Percentiles rank a stretch among this genome's conserved stretches.
Conservation (phyloP, 1,140 invertebrate species). For the Linepithema humile region DNA sequence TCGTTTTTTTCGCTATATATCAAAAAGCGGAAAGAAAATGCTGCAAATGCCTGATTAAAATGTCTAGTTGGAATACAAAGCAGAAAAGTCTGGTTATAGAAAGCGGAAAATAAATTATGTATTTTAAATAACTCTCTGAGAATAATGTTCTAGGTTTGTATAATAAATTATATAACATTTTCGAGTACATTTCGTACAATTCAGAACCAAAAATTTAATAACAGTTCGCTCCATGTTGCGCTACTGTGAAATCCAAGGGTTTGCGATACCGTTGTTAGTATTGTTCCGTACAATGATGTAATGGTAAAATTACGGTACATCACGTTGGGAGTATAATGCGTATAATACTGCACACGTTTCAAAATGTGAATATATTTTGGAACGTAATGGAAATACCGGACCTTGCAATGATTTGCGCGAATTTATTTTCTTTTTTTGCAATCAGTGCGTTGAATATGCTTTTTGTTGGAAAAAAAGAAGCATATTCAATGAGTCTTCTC, state of each 20-base stretch:
- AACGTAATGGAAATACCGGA: constrained; percentile 13
- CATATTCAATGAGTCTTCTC: no score
- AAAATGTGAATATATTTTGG: neutral
- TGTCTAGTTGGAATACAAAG: neutral
- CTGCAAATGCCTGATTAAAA: neutral
- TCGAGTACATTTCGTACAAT: neutral
- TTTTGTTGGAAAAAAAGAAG: constrained; percentile 27
- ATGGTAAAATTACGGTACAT: neutral
- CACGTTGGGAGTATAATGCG: neutral
- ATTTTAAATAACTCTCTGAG: neutral
- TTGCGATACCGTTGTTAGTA: neutral
- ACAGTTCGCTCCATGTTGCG: neutral
- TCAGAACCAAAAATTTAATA: neutral
- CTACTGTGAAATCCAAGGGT: neutral
- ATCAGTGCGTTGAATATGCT: constrained; percentile 29
- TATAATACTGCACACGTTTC: neutral
- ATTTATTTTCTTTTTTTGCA: neutral
- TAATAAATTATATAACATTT: neutral
- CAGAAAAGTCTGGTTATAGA: no score
- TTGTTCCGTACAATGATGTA: neutral
- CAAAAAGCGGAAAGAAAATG: neutral
- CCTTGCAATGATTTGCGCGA: constrained; percentile 4
- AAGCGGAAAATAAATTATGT: neutral
- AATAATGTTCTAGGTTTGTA: neutral
- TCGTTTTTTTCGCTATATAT: neutral